Conservation (phyloP, 1,140 invertebrate genomes). For the Zaprionus kolodkinae region DNA sequence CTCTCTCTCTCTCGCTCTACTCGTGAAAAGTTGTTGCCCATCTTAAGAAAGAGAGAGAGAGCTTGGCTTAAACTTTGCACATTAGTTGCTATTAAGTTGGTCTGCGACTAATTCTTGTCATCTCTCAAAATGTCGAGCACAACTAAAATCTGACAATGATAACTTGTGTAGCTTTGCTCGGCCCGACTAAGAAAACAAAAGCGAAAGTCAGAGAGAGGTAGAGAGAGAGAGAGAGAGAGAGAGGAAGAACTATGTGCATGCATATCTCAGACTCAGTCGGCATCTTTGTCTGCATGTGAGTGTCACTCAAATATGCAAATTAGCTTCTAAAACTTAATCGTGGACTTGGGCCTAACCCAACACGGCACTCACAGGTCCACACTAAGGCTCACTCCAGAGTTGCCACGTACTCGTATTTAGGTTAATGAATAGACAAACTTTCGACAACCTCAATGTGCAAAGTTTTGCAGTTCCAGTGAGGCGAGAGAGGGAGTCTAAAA, state of each 20-base stretch:
- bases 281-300: slow-evolving; percentile 33
- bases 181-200: slow-evolving; percentile 43
- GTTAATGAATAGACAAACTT: slow-evolving; percentile 83
- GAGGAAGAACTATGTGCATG: slow-evolving; percentile 12
- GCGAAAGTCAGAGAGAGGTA: slow-evolving; percentile 50
- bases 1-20: too few species aligned
- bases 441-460: slow-evolving; percentile 78
- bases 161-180: slow-evolving; percentile 36
- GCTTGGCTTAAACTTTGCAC: slow-evolving; percentile 37
- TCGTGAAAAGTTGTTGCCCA: background rate
- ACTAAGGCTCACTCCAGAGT: slow-evolving; percentile 13
- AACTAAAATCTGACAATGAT: slow-evolving; percentile 48
- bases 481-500: slow-evolving; percentile 11
- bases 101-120: slow-evolving; percentile 42
- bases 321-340: slow-evolving; percentile 74
- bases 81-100: slow-evolving; percentile 15
- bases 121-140: slow-evolving; percentile 38
- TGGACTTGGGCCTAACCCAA: slow-evolving; percentile 51
- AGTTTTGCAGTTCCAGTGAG: slow-evolving; percentile 48
- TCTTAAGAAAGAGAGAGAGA: background rate
- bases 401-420: slow-evolving; percentile 58
- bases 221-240: background rate
- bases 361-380: background rate
- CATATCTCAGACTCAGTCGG: background rate
- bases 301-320: slow-evolving; percentile 81